These are phyloP conservation scores for Discoglossus pictus DNA, from an alignment of 2,797 vertebrate genomes.

Conservation along the genomic window DNA sequence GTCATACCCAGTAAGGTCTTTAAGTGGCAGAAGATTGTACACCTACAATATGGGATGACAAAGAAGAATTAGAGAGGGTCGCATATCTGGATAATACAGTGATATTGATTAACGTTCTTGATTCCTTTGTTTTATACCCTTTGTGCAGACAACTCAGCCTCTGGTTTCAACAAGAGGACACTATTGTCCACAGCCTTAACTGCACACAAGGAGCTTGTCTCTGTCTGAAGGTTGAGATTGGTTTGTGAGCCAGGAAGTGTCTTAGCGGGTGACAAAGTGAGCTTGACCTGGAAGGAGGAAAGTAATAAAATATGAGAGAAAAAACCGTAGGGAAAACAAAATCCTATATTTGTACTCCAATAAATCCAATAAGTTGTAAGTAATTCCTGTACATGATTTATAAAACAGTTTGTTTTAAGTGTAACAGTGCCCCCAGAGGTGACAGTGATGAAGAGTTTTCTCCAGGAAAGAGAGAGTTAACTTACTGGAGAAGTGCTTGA, in stretches of 20 bases:
- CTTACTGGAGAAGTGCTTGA: no score
- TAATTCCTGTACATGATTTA: no score
- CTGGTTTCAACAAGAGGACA: conserved; percentile 54
- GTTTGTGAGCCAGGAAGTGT: conserved; percentile 53
- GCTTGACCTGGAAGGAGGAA: conserved; percentile 57
- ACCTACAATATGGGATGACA: conserved; percentile 54
- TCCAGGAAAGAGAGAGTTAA: no score
- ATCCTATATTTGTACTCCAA: no score
- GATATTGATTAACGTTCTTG: neutral
- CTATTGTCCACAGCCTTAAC: conserved; percentile 66
- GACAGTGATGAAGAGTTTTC: no score
- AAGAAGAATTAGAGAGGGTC: rapidly evolving
- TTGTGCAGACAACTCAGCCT: conserved; percentile 58
- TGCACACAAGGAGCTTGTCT: conserved; percentile 65
- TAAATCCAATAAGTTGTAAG: no score
- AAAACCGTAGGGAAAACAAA: neutral
- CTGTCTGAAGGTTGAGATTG: conserved; percentile 58
- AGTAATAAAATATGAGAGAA: no score
- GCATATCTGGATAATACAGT: neutral
- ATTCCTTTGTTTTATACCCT: conserved; percentile 50
- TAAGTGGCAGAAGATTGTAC: conserved; percentile 60
- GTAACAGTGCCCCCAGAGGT: no score
- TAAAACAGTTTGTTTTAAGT: no score
- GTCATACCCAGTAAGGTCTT: conserved; percentile 60
- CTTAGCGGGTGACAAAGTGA: conserved; percentile 60